A percentile compares a stretch with the other conserved stretches of the same genome.
Evolutionary conservation across 2,113 vertebrate genomes (phyloP).

Genomic region (Sprattus sprattus): DNA sequence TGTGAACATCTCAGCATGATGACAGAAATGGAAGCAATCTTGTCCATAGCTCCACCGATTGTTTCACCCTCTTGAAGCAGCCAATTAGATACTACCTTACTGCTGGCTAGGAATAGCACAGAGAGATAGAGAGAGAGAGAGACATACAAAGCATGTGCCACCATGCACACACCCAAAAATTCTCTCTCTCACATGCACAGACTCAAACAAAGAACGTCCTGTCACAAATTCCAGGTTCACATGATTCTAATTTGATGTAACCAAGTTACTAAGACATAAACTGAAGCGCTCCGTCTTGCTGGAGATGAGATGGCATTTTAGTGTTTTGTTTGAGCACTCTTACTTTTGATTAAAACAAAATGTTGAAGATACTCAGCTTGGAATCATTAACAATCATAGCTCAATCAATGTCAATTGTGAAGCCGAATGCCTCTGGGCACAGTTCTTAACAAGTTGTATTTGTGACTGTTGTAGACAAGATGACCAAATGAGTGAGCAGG

Average conservation of each 20-base stretch:
- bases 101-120: not conserved
- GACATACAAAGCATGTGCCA: not conserved
- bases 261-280: not conserved
- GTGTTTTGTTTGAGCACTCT: not conserved
- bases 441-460: no score
- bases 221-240: constrained; percentile 6
- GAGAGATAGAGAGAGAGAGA: not conserved
- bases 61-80: not conserved
- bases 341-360: not conserved
- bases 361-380: no score
- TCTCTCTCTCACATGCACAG: not conserved
- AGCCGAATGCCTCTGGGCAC: no score
- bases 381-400: no score
- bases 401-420: no score
- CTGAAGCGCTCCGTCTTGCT: not conserved
- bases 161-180: not conserved
- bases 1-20: not conserved
- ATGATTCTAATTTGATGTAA: not conserved
- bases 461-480: no score
- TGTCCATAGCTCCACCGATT: not conserved
- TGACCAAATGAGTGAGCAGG: no score
- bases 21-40: not conserved
- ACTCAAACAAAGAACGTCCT: not conserved
- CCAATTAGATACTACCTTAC: no score
- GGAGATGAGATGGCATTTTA: not conserved